A percentile compares a stretch with the other conserved stretches of the same genome.
phyloP scores from a whole-genome alignment of 1,140 invertebrate genomes.

The Cecropterus lyciades region DNA sequence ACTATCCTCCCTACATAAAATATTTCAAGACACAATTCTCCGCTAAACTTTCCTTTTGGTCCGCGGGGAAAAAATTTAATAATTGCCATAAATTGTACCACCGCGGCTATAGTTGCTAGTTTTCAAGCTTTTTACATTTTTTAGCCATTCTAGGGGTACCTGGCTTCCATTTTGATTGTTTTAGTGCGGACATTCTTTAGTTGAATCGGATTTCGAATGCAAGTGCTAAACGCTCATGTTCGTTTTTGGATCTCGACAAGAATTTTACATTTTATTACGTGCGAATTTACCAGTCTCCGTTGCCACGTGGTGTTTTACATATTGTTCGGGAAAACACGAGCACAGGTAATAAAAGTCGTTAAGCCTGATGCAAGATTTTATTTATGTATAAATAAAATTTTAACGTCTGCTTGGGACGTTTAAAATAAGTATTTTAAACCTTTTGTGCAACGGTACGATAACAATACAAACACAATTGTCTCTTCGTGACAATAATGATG shows the following conservation, averaged over 20 bases:
- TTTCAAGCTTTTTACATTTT: conserved; percentile 40
- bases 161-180: conserved; percentile 30
- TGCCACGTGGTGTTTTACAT: neutral
- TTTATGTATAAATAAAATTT: no score
- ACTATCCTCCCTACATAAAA: conserved; percentile 58
- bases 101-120: conserved; percentile 43
- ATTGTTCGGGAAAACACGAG: no score
- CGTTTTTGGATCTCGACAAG: conserved; percentile 31
- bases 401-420: no score
- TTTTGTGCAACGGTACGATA: no score
- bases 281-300: neutral
- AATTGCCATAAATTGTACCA: conserved; percentile 59
- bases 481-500: no score
- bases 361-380: no score
- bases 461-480: no score
- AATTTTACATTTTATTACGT: conserved; percentile 28
- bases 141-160: conserved; percentile 24
- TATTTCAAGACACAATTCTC: conserved; percentile 62
- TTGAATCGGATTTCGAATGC: conserved; percentile 41
- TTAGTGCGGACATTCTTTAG: conserved; percentile 36
- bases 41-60: conserved; percentile 49
- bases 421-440: no score
- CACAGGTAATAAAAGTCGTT: no score
- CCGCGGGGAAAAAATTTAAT: conserved; percentile 56
- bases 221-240: conserved; percentile 39